phyloP scores from a whole-genome alignment of 2,113 vertebrate genomes.

The Alouatta palliata region DNA sequence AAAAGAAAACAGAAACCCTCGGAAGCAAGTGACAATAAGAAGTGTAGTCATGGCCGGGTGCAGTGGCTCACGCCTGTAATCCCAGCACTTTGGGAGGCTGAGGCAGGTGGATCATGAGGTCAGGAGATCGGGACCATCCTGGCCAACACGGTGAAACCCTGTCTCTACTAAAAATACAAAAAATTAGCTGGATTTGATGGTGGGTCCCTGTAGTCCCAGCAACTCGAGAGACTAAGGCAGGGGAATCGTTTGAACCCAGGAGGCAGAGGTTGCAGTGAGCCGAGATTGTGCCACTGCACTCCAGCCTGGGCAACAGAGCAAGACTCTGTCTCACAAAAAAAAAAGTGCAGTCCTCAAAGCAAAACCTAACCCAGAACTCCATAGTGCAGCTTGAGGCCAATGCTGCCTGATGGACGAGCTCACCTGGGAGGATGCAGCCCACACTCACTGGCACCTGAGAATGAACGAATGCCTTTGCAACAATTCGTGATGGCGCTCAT shows the following conservation, averaged over 20 bases:
- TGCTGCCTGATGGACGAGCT: background rate
- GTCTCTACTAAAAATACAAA: background rate
- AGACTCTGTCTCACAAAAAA: background rate
- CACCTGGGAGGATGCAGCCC: background rate
- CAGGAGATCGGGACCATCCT: background rate
- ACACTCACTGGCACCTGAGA: background rate
- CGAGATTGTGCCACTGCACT: background rate
- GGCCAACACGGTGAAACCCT: background rate
- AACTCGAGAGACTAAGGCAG: background rate
- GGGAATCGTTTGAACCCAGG: background rate
- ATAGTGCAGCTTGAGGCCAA: accelerated
- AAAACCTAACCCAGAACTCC: no score
- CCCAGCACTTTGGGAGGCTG: background rate
- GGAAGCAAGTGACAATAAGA: background rate
- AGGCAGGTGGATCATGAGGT: background rate
- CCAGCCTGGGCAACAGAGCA: background rate
- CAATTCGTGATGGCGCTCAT: accelerated
- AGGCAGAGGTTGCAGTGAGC: background rate
- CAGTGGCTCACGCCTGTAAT: background rate
- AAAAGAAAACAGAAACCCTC: no score
- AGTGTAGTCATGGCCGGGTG: background rate
- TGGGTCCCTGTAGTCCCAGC: background rate
- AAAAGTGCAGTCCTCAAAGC: accelerated
- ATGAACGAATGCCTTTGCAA: accelerated
- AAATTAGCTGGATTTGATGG: background rate